phyloP scores from a whole-genome alignment of 1,140 invertebrate species.

The Batillaria attramentaria region DNA sequence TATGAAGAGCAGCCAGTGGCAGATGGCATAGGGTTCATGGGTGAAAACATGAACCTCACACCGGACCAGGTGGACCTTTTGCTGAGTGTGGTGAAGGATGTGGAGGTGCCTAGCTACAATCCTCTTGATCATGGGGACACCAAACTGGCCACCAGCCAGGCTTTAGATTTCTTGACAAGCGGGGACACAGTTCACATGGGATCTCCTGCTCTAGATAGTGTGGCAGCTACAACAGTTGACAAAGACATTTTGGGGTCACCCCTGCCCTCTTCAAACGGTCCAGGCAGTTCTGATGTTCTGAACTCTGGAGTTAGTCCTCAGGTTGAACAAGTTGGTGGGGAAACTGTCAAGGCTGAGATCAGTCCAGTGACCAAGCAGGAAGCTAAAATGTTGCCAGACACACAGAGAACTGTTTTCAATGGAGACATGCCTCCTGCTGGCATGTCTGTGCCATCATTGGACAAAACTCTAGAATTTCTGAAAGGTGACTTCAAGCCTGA shows the following conservation, averaged over 20 bases:
- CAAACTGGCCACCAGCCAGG: constrained; percentile 29
- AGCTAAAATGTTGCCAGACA: neutral
- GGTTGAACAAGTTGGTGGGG: neutral
- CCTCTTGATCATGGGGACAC: neutral
- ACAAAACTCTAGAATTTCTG: constrained; percentile 27
- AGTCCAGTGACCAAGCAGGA: neutral
- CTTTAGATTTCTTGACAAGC: constrained; percentile 14
- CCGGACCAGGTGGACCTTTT: constrained; percentile 58
- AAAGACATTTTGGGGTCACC: constrained; percentile 18
- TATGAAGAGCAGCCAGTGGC: constrained; percentile 40
- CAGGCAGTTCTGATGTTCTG: neutral
- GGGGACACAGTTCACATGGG: constrained; percentile 25
- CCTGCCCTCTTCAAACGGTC: neutral
- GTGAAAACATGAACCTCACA: constrained; percentile 55
- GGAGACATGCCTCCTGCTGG: neutral
- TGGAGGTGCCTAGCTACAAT: constrained; percentile 19
- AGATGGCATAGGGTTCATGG: constrained; percentile 47
- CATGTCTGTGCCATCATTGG: neutral
- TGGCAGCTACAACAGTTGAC: constrained; percentile 21
- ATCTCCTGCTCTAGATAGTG: constrained; percentile 14
- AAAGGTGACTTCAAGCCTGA: constrained; percentile 20
- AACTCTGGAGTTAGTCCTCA: neutral
- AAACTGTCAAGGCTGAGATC: neutral
- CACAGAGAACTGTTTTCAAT: neutral
- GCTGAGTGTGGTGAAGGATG: constrained; percentile 40